Evolutionary conservation across 2,797 vertebrate genomes (phyloP), one percentile per base, ranked within the genome.

Genomic region (Myotis myotis): DNA sequence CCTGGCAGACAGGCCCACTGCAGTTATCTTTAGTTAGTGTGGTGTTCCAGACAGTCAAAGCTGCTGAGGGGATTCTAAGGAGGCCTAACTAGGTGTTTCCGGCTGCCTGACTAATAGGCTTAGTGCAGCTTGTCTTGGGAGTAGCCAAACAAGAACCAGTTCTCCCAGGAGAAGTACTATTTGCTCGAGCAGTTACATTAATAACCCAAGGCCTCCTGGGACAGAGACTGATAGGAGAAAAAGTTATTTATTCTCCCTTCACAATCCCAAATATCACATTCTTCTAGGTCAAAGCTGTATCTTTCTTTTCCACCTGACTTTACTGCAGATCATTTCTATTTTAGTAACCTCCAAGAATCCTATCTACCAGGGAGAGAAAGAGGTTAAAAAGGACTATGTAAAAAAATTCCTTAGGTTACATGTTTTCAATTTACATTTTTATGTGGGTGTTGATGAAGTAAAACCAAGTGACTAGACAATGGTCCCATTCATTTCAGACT

Each of bases 101-200:
- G 51, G n/a, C 20, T 28, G 1, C 89, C 87, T 28, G 1, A 89
- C 87, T 96, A 96, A 96, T 91, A 96, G 93, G 57, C 55, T 86
- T 91, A 66, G 86, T 60, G 17, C 12, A 49, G 16, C 57, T 94
- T 85, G 72, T 89, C 38, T 38, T 87, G 87, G 93, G 87, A 94
- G 86, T 30, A 85, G 89, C 92, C 64, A 47, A 95, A 87, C 51
- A 93, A 93, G 80, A 79, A 57, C 44, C 72, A 38, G 30, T 83
- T 97, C 84, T 96, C 96, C 87, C 89, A 64, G 60, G 60, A 47
- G 62, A 72, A 16, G 25, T 49, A 47, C 89, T 91, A 80, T 97
- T 95, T 96, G 90, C 88, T 95, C 47, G 71, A 91, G 91, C 89
- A 87, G 93, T 95, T 96, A 87, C 60, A 90, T 60, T 96, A 97